Base-by-base conservation (phyloP, 2,797 vertebrate species). In the Sebastes jordani region DNA sequence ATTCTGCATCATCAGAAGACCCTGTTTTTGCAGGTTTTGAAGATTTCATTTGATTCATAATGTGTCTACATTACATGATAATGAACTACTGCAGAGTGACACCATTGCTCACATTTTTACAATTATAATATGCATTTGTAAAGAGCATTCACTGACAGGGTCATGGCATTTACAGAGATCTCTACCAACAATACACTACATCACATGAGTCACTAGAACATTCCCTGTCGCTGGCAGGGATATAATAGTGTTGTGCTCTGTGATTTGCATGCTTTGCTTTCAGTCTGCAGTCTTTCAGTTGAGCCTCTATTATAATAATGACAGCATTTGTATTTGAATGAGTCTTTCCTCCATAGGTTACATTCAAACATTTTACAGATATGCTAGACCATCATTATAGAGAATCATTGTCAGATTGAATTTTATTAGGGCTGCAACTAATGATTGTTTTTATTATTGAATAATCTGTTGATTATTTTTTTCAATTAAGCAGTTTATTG, bases 141-240 rank as follows among this genome's bases (percentile, higher is more conserved):
- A 76, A 55, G 14, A 60, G 34, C 14, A 16, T 46, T 72, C 14
- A 42, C 25, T 56, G 70, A 72, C 32, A 66, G 8, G 20, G 22
- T 69, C 13, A n/a, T 63, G 25, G 42, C 27, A 69, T 83, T 76
- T 68, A 42, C 18, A 49, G 22, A 25, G 14, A 62, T 60, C 29
- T 72, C 22, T 71, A 77, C 20, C 56, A 49, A 75, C 58, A 73
- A 58, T 46, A 73, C 75, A 70, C 56, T 11, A 29, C 25, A 67
- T 71, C 60, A 64, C 55, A 54, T 68, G 63, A 83, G 83, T 66
- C 54, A 84, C 49, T 42, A 34, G 71, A 78, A 73, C 64, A 76
- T 56, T 76, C 1, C 1, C 52, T 30, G 56, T 79, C 36, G 34
- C 59, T 34, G 25, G 29, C 62, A 49, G 27, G 46, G 18, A 69